A percentile compares a stretch with the other conserved stretches of the same genome.
These are phyloP conservation scores for Parthenolecanium corni DNA, from an alignment of 2,888 invertebrate genomes.

Conservation along the genomic window DNA sequence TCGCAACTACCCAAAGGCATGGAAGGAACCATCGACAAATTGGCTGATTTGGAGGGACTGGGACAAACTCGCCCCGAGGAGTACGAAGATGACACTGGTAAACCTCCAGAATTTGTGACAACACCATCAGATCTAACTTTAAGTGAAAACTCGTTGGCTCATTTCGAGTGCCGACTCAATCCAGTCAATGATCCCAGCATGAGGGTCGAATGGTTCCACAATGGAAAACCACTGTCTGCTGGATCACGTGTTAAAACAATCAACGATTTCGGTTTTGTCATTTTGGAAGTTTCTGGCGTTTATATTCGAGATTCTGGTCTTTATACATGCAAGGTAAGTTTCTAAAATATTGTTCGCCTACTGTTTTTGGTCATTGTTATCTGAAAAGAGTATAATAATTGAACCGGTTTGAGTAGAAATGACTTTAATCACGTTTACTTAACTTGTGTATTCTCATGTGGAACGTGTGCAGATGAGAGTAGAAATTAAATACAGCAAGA, in stretches of 20 bases:
- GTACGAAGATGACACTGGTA: constrained; percentile 70
- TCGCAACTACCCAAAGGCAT: constrained; percentile 85
- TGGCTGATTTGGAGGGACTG: constrained; percentile 79
- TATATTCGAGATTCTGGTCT: constrained; percentile 78
- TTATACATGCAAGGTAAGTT: constrained; percentile 63
- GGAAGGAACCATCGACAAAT: constrained; percentile 87
- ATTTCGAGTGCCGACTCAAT: constrained; percentile 80
- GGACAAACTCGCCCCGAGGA: constrained; percentile 56
- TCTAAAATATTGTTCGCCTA: not conserved
- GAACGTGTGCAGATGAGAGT: too few relatives aligned
- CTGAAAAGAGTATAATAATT: not conserved
- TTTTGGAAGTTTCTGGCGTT: constrained; percentile 87
- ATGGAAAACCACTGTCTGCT: constrained; percentile 81
- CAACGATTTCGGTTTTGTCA: constrained; percentile 94
- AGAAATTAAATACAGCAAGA: too few relatives aligned
- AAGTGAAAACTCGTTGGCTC: constrained; percentile 76
- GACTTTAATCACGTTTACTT: too few relatives aligned
- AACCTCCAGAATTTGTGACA: constrained; percentile 81
- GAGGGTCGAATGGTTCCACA: constrained; percentile 95
- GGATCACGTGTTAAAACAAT: constrained; percentile 90
- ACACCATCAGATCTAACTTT: constrained; percentile 73
- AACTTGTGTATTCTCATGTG: too few relatives aligned
- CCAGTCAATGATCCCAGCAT: constrained; percentile 87
- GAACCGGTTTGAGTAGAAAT: too few relatives aligned
- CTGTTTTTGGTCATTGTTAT: not conserved